Conservation (phyloP, 2,888 invertebrate species). For the Eristalis tenax region DNA sequence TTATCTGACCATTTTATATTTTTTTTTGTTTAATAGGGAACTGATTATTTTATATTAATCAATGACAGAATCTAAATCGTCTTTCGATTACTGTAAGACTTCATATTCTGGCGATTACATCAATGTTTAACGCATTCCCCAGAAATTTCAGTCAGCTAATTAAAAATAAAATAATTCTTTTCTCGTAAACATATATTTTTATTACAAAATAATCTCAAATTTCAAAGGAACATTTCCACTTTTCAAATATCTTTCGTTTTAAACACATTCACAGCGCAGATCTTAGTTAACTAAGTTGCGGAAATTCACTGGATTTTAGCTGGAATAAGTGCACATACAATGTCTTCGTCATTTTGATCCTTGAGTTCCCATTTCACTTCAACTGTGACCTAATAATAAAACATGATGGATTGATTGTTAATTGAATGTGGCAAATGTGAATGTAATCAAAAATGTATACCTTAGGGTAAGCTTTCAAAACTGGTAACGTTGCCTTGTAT, state of each 20-base stretch:
- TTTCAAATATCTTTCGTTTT: neutral
- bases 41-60: too few species aligned
- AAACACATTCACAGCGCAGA: neutral
- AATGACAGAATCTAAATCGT: too few species aligned
- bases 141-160: too few species aligned
- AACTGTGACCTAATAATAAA: slow-evolving; percentile 82
- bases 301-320: slow-evolving; percentile 83
- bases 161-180: neutral
- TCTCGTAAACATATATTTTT: neutral
- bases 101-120: too few species aligned
- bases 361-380: slow-evolving; percentile 89
- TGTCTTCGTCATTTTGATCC: slow-evolving; percentile 84
- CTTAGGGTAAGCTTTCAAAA: slow-evolving; percentile 87
- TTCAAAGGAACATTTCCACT: neutral
- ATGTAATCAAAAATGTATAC: slow-evolving; percentile 79
- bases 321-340: slow-evolving; percentile 87
- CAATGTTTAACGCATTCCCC: too few species aligned
- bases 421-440: too few species aligned
- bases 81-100: too few species aligned
- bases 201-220: neutral
- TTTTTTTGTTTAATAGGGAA: too few species aligned
- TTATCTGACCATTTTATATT: too few species aligned
- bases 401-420: slow-evolving; percentile 38
- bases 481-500: slow-evolving; percentile 82
- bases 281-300: slow-evolving; percentile 15